Evolutionary conservation across 2,113 vertebrate genomes (phyloP), one percentile per base, ranked within the genome.

Genomic region (Diphyllodes magnificus): DNA sequence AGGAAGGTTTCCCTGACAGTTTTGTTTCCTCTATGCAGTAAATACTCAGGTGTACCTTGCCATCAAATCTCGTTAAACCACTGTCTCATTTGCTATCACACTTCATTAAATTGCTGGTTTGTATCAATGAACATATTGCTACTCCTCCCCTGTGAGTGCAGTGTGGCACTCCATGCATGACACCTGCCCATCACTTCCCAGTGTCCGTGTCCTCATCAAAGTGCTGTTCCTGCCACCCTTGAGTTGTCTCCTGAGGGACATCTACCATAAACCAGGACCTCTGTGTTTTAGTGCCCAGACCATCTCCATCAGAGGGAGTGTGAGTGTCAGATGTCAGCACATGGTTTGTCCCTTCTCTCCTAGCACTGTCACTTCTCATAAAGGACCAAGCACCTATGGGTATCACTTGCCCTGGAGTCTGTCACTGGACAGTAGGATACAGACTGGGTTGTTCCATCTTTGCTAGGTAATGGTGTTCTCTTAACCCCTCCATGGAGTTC

Each of bases 361-460:
- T 64, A 63, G 10, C 1, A 1, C 57, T 49, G 13, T 27, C 23
- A 16, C 18, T 72, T 86, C 47, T 88, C 25, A 44, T 49, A 28
- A 6, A 57, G 72, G 44, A 71, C 45, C 7, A 24, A 77, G 19
- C 14, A 71, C 19, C 45, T 54, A 0, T 45, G 18, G 0, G 0
- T 42, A 9, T 45, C 25, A 23, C 64, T 54, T 50, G 16, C 24
- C 33, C 30, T 63, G 66, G 45, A 18, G 27, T 70, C 15, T 60
- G 63, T 14, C 10, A 6, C 57, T 13, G 7, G 35, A 27, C 18
- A 40, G 57, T 15, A 49, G 50, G 40, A 30, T 37, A 13, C 7
- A 77, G 15, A 14, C 53, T 75, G 11, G 10, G 9, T 31, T 93
- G 5, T 51, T 86, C 22, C 23, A 66, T 28, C 56, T 64, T 44